Base-by-base conservation (phyloP, 2,113 vertebrate genomes). In the Apteryx mantelli region DNA sequence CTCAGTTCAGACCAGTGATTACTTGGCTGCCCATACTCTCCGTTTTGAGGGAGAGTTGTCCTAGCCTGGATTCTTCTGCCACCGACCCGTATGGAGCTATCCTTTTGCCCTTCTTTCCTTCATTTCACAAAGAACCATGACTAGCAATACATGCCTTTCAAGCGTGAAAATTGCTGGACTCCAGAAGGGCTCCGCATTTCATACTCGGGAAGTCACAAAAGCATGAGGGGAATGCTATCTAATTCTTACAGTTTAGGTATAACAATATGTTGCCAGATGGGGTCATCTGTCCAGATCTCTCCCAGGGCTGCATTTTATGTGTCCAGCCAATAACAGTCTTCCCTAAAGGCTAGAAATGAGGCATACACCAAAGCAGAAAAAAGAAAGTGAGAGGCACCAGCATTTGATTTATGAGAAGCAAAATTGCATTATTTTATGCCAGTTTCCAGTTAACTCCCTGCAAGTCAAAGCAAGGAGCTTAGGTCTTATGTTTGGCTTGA, bases 151-250 rank as follows among this genome's bases (percentile, higher is more conserved):
- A 86, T 24, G 64, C 46, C n/a, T 94, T 81, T 91, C 46, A 86
- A 93, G 79, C 40, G 68, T 91, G 89, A 95, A 88, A 97, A 95
- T 15, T 52, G 79, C 79, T 94, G 75, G 84, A 80, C 53, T 87
- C 74, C 22, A 74, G 34, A 89, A 85, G 12, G 44, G 36, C 40
- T 90, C 44, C 17, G 13, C 44, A 40, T 56, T 93, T 94, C 75
- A 82, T 77, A 66, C 22, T 82, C 0, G 0, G 22, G 64, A 83
- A 95, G 60, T 66, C 73, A 63, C 19, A 78, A 88, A 83, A 88
- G 73, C 82, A 75, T 1, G 20, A 85, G 10, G 58, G 48, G 36
- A 95, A 96, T 71, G 84, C 46, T 77, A 80, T 50, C 71, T 95
- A 95, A 94, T 75, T 76, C 87, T 85, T 52, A 82, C 46, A 89